A percentile compares a stretch with the other conserved stretches of the same genome.
Conservation (phyloP, 2,113 vertebrate species). For the Gila orcuttii region DNA sequence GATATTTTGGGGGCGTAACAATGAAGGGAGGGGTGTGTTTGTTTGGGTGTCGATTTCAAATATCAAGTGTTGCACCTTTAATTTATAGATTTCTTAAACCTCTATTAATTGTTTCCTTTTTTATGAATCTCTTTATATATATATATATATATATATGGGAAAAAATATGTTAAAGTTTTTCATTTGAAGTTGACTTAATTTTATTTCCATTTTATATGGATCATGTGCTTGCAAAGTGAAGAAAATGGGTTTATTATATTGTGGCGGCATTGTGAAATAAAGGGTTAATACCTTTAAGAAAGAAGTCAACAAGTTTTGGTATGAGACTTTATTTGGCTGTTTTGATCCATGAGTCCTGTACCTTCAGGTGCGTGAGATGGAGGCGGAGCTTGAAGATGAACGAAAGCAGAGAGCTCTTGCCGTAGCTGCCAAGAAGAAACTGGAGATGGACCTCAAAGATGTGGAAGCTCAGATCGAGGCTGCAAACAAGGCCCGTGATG, state of each 20-base stretch:
- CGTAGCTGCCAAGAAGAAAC: conserved; percentile 92
- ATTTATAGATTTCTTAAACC: no score
- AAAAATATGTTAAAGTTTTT: no score
- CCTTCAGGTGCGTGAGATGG: conserved; percentile 91
- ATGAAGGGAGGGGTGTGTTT: no score
- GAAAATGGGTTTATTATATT: not conserved
- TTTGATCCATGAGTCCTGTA: not conserved
- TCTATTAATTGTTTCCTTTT: no score
- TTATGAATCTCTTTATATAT: no score
- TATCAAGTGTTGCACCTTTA: no score
- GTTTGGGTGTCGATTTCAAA: no score
- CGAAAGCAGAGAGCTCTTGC: conserved; percentile 93
- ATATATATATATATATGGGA: no score
- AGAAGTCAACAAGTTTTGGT: not conserved
- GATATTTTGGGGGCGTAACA: no score
- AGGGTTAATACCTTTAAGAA: not conserved
- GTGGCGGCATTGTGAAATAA: not conserved
- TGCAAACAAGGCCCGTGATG: conserved; percentile 92
- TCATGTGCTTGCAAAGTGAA: not conserved
- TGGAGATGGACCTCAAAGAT: conserved; percentile 97
- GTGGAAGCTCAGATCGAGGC: conserved; percentile 93
- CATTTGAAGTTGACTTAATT: not conserved
- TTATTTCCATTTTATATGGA: not conserved
- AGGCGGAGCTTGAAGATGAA: conserved; percentile 95
- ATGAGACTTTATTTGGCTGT: not conserved